Base-by-base conservation (phyloP, 1,140 invertebrate genomes). In the Listronotus bonariensis region DNA sequence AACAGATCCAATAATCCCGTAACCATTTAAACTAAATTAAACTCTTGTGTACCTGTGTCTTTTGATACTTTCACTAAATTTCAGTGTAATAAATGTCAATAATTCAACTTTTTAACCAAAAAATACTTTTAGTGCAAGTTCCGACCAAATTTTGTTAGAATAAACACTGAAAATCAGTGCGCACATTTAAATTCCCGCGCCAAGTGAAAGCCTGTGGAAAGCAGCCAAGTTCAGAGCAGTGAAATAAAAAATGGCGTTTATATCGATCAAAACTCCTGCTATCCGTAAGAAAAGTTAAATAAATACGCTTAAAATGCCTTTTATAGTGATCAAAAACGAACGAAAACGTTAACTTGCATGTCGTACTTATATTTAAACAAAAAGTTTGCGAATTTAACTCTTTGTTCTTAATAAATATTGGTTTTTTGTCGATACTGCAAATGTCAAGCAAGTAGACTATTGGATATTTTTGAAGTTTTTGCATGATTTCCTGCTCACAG, bases 231-330 rank as follows among this genome's bases (percentile, higher is more conserved):
- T 57, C 43, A 54, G 32, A 49, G 45, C 62, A 65, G 62, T 65
- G 45, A 65, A 65, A 51, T 46, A 57, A 73, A 74, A 75, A 72
- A 75, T 75, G 73, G 73, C 73, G 69, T 66, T 54, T 57, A 51
- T 69, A 75, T 75, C 62, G 73, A 75, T 73, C 67, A 68, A 61
- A 67, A 71, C 63, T 58, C 54, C 67, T 65, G 67, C 59, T 65
- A 70, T 67, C 70, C 65, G 73, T 75, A 75, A 75, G 73, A 73
- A 75, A 75, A 54, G 67, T 69, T 61, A 63, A 72, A 72, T 72
- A 72, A 72, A 59, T 70, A 63, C 67, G 60, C 66, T 67, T 67
- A 68, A 65, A 61, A 65, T 64, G 67, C 62, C 55, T 65, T 55
- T 54, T 51, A 49, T 63, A 61, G 63, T 72, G 70, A 57, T 68